Evolutionary conservation across 2,888 invertebrate genomes (phyloP).

Genomic region (Camponotus fellah): DNA sequence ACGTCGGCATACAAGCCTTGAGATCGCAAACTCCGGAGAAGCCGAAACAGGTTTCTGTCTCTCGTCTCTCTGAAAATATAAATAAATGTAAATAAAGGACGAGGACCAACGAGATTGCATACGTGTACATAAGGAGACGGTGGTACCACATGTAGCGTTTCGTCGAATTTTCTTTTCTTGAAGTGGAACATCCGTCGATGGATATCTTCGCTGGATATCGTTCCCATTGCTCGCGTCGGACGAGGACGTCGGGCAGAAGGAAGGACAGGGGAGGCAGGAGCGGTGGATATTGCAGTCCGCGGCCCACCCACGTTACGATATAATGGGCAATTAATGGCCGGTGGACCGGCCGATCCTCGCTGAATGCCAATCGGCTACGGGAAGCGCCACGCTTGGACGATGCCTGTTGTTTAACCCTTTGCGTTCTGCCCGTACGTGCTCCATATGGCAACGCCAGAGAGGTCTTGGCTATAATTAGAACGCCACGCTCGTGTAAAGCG

Average conservation of each 20-base stretch:
- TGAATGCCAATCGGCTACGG: constrained; percentile 58
- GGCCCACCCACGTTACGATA: constrained; percentile 71
- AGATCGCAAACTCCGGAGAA: not conserved
- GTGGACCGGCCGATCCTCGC: constrained; percentile 37
- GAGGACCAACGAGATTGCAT: not conserved
- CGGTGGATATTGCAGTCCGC: constrained; percentile 36
- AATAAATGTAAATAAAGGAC: not conserved
- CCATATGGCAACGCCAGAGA: constrained; percentile 43
- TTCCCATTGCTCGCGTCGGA: constrained; percentile 29
- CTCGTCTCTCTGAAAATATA: not conserved
- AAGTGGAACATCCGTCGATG: not conserved
- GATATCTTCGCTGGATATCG: not conserved
- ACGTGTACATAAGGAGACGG: not conserved
- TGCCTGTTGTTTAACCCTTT: constrained; percentile 47
- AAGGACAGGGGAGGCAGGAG: not conserved
- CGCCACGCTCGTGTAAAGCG: constrained; percentile 18
- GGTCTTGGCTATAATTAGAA: constrained; percentile 46
- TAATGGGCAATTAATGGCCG: constrained; percentile 71
- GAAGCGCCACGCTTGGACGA: constrained; percentile 42
- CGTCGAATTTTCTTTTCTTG: not conserved
- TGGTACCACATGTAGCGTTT: not conserved
- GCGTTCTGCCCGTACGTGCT: constrained; percentile 32
- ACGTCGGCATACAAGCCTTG: constrained; percentile 7
- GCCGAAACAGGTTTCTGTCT: not conserved
- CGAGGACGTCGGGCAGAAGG: constrained; percentile 32